phyloP scores from a whole-genome alignment of 2,113 vertebrate species.

The Heloderma charlesbogerti region DNA sequence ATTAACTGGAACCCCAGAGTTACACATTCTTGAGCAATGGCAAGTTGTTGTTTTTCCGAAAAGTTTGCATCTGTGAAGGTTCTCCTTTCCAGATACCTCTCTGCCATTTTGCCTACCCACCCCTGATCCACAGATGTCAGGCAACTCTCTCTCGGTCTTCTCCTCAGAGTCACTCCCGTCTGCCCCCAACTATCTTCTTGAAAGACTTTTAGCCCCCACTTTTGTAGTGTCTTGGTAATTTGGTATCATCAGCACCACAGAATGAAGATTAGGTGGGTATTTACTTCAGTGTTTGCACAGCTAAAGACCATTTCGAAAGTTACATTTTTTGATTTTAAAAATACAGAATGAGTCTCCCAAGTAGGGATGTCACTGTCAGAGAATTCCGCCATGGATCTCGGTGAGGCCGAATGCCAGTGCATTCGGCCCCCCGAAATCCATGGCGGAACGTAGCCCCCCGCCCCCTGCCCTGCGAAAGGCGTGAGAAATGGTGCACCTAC shows the following conservation, averaged over 20 bases:
- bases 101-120: not conserved
- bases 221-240: not conserved
- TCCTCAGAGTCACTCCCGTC: not conserved
- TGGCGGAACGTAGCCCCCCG: no score
- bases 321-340: not conserved
- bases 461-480: no score
- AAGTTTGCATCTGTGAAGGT: fast-evolving
- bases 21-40: not conserved
- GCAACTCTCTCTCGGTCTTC: not conserved
- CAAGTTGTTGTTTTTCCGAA: not conserved
- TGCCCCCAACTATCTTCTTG: not conserved
- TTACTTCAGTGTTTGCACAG: not conserved
- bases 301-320: not conserved
- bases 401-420: no score
- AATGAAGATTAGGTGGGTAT: not conserved
- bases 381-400: no score
- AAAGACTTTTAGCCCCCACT: not conserved
- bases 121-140: not conserved
- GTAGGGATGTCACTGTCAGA: no score
- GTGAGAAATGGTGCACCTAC: no score
- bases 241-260: not conserved
- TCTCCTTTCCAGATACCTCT: not conserved
- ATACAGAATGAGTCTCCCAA: not conserved
- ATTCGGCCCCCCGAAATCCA: no score
- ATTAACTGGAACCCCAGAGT: not conserved